Base-by-base conservation (phyloP, 2,797 vertebrate species). In the Fratercula arctica region DNA sequence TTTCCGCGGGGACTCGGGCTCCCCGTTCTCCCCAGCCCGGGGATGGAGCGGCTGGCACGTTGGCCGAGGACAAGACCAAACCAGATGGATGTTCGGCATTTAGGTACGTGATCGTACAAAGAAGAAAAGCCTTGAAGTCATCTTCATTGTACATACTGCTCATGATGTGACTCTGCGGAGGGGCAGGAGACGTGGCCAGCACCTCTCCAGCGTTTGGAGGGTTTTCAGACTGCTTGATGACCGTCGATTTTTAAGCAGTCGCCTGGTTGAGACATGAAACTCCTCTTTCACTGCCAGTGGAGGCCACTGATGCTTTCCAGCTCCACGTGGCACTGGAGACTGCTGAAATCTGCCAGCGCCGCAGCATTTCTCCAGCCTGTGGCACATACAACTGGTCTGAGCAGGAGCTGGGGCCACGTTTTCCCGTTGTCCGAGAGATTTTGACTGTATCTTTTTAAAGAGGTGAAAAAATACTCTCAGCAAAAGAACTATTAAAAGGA, bases 401-500 rank as follows among this genome's bases (percentile, higher is more conserved):
- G 67, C 86, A 80, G 72, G 80, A 95, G 88, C 93, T 72, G 64
- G 28, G 69, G 72, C 93, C 76, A 57, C 3, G 1, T 21, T n/a
- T 31, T 94, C 88, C 76, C 66, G 24, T 61, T 85, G 86, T 59
- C 81, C 1, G 0, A 95, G 86, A 95, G 82, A 37, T 96, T 93
- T 89, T 92, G 92, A 96, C 96, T 96, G 84, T 95, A 75, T 82
- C 90, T 96, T 97, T 95, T 89, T 90, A 93, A 90, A 81, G 74
- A 95, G 91, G 90, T 81, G 93, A 91, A 85, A 85, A 88, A 95
- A 77, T 26, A 67, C 64, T 68, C 75, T 85, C 91, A 87, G 80
- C 82, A 93, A 96, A 96, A 92, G 95, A 93, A 96, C 92, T 89
- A 89, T 96, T 97, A 96, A 95, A 95, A 87, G 41, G 88, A 96